A percentile compares a stretch with the other conserved stretches of the same genome.
Evolutionary conservation across 2,888 invertebrate genomes (phyloP).

Genomic region (Limnephilus marmoratus): DNA sequence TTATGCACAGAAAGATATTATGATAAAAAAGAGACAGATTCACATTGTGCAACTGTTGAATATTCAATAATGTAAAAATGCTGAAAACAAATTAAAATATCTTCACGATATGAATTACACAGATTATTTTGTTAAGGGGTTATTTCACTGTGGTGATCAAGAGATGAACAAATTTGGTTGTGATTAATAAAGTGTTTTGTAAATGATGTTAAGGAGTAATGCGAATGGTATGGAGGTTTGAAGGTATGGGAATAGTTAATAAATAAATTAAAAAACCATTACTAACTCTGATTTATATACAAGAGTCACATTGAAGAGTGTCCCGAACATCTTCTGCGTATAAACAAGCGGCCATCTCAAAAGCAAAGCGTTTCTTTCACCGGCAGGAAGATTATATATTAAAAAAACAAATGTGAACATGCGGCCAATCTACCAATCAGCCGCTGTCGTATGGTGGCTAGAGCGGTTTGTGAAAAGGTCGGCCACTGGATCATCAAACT

Average conservation of each 20-base stretch:
- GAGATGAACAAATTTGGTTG: background rate
- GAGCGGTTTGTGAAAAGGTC: slow-evolving; percentile 20
- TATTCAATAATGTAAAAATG: slow-evolving; percentile 9
- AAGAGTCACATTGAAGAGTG: background rate
- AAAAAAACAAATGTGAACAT: slow-evolving; percentile 7
- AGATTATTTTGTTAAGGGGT: background rate
- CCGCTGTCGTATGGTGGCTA: slow-evolving; percentile 7
- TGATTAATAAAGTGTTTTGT: background rate
- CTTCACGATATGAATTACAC: background rate
- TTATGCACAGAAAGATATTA: background rate
- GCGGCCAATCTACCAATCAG: slow-evolving; percentile 9
- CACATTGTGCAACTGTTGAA: background rate
- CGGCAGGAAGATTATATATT: slow-evolving; percentile 4
- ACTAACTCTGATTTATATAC: background rate
- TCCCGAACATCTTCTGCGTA: background rate
- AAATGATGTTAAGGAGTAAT: background rate
- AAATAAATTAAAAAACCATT: background rate
- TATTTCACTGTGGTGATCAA: background rate
- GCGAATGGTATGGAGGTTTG: background rate
- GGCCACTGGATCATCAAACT: background rate
- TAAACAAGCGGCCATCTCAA: background rate
- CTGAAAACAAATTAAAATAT: slow-evolving; percentile 5
- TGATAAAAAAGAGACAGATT: background rate
- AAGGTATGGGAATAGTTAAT: background rate
- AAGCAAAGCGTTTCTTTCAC: background rate